phyloP scores from a whole-genome alignment of 2,113 vertebrate species.

The Dipodomys merriami region DNA sequence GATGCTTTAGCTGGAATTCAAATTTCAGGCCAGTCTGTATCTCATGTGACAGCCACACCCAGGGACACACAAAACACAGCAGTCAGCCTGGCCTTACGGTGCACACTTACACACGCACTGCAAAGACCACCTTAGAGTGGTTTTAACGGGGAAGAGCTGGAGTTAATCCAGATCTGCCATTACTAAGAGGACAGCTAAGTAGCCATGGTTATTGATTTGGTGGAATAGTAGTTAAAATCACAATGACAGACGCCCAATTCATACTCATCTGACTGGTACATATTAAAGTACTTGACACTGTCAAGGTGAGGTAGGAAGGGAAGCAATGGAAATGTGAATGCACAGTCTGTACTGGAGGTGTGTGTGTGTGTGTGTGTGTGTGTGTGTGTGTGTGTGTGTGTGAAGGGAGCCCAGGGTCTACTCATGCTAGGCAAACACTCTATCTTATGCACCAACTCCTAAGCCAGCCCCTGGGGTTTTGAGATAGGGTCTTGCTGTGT shows the following conservation, averaged over 20 bases:
- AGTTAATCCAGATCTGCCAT: background rate
- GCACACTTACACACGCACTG: background rate
- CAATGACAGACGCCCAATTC: background rate
- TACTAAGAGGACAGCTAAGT: background rate
- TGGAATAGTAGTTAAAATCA: background rate
- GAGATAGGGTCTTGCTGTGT: too few species aligned
- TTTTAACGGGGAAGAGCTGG: background rate
- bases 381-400: too few species aligned
- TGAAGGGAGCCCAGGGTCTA: too few species aligned
- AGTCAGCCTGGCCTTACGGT: background rate
- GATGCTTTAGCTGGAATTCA: background rate
- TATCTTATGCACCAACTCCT: too few species aligned
- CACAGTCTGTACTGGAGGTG: too few species aligned
- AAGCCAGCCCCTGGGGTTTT: too few species aligned
- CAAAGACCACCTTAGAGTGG: background rate
- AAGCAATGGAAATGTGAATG: too few species aligned
- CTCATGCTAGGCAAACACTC: too few species aligned
- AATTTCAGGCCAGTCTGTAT: background rate
- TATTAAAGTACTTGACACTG: background rate
- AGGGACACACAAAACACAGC: background rate
- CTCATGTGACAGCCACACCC: background rate
- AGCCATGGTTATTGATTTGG: too few species aligned
- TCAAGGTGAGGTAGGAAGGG: background rate
- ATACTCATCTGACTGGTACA: background rate
- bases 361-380: background rate